Base-by-base conservation (phyloP, 2,113 vertebrate genomes). In the Leptobrachium leishanense region DNA sequence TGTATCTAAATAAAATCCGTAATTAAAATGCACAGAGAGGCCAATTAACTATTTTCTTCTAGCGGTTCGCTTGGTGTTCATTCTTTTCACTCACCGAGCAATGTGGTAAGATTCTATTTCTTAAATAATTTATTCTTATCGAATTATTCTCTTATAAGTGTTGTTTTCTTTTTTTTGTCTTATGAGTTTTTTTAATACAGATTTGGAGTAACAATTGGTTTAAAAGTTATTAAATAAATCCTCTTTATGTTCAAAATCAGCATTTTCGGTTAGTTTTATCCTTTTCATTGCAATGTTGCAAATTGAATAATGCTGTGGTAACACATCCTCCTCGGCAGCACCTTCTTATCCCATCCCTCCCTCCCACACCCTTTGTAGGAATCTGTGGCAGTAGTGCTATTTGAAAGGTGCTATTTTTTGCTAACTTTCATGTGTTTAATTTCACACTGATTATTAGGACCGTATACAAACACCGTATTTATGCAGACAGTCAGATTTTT, bases 1-100 rank as follows among this genome's bases (percentile, higher is more conserved):
- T 66, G 13, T 74, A 43, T 80, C 76, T 57, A 88, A 88, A 87
- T 74, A 86, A 66, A 83, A 57, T 85, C 82, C 66, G 66, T 68
- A 84, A 82, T 86, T 79, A 75, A 76, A 44, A 2, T 72, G 41
- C 86, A 80, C 50, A 13, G 0, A 0, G 73, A 84, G 76, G 83
- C 82, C 74, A n/a, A 82, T 83, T 31, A 6, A 9, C 43, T 59
- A 79, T 81, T 6, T 78, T 12, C 82, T 59, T 15, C 55, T 59
- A 15, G 13, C 55, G 13, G 11, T 15, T 12, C 11, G 13, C 55
- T 59, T 10, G 13, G 55, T 59, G 13, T 59, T 59, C 9, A 50
- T 50, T 50, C 55, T 59, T 31, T 59, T 12, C 55, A 59, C 10
- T 11, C 20, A 59, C 11, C 2, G 3, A 59, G 55, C 55, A 59